A percentile compares a stretch with the other conserved stretches of the same genome.
phyloP scores from a whole-genome alignment of 2,888 invertebrate species.

The Cephonodes hylas region DNA sequence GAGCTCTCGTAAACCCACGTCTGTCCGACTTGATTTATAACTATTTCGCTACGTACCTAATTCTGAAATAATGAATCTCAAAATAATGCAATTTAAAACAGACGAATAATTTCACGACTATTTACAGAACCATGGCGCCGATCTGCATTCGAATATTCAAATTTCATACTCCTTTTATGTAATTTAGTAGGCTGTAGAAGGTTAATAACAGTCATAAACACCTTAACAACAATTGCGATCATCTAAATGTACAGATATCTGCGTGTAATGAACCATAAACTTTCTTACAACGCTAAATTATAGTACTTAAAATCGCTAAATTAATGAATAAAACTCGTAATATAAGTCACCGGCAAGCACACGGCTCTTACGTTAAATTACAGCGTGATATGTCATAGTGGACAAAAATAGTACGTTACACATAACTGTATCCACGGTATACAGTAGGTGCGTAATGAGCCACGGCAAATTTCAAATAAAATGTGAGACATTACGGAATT shows the following conservation, averaged over 20 bases:
- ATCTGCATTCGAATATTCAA: neutral
- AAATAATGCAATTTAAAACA: conserved; percentile 15
- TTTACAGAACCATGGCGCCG: neutral
- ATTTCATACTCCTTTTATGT: neutral
- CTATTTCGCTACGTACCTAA: conserved; percentile 20
- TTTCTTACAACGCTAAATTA: neutral
- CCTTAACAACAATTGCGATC: neutral
- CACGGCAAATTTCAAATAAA: conserved; percentile 67
- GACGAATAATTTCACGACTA: neutral
- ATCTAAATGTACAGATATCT: neutral
- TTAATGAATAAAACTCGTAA: neutral
- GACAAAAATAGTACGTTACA: conserved; percentile 52
- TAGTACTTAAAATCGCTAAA: neutral
- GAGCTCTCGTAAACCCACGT: conserved; percentile 42
- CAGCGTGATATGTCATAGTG: conserved; percentile 34
- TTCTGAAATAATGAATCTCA: conserved; percentile 24
- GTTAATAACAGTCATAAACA: neutral
- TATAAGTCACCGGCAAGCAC: neutral
- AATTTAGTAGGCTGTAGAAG: neutral
- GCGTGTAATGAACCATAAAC: neutral
- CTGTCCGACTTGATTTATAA: conserved; percentile 37
- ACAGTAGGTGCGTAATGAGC: conserved; percentile 55
- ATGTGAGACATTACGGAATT: conserved; percentile 72
- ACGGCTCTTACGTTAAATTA: conserved; percentile 34
- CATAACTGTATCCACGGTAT: conserved; percentile 56